Evolutionary conservation across 2,113 vertebrate species (phyloP).

Genomic region (Halcyon malimbica): DNA sequence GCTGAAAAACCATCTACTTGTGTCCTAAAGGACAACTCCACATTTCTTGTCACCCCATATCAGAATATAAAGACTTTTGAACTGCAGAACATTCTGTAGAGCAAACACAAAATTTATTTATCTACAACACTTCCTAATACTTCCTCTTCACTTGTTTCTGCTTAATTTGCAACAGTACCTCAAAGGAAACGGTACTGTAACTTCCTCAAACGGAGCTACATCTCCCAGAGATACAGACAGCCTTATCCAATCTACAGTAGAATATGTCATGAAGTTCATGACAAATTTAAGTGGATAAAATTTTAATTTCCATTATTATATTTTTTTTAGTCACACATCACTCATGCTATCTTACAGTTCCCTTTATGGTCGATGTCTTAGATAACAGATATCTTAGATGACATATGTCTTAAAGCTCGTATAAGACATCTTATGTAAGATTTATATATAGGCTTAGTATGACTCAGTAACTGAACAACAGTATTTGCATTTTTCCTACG

Average conservation of each 20-base stretch:
- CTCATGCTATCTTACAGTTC: not conserved
- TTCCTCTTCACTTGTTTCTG: not conserved
- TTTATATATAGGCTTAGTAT: constrained; percentile 45
- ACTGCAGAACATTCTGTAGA: not conserved
- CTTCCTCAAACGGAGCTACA: not conserved
- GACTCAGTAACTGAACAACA: constrained; percentile 54
- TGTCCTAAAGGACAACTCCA: not conserved
- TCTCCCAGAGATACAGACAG: not conserved
- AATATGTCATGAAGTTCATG: not conserved
- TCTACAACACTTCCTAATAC: not conserved
- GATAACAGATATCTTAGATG: not conserved
- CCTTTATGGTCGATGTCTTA: not conserved
- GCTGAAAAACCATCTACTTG: not conserved
- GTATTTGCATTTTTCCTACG: constrained; percentile 38
- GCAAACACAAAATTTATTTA: not conserved
- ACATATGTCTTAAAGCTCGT: not conserved
- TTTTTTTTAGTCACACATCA: not conserved
- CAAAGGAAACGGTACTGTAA: not conserved
- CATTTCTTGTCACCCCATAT: not conserved
- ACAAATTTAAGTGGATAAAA: not conserved
- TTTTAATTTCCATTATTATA: not conserved
- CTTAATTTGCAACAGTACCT: not conserved
- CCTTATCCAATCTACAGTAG: not conserved
- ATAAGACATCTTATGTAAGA: constrained; percentile 47
- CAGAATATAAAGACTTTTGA: not conserved